Conservation (phyloP, 1,140 invertebrate genomes). For the Rhizoglyphus robini region DNA sequence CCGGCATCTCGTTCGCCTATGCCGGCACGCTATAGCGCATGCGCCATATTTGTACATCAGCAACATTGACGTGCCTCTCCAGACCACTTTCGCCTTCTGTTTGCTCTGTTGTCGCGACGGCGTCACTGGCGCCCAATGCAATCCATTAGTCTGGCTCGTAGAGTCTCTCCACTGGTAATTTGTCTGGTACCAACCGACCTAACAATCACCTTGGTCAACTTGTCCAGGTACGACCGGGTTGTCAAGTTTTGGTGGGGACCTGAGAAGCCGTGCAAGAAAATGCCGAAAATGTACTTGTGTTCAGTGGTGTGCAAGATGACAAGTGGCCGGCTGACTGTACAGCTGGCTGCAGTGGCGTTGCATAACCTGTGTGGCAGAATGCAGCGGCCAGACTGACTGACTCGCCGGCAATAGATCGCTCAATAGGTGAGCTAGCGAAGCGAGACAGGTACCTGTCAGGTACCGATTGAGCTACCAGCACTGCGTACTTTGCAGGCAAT, state of each 20-base stretch:
- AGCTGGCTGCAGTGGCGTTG: not conserved
- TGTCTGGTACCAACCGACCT: not conserved
- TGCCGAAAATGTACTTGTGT: not conserved
- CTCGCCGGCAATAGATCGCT: not conserved
- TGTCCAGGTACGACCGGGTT: not conserved
- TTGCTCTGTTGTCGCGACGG: not conserved
- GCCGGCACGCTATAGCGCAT: not conserved
- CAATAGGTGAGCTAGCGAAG: not conserved
- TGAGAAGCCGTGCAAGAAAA: not conserved
- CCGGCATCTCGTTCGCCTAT: not conserved
- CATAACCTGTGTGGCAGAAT: slow-evolving; percentile 1
- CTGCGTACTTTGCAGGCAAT: not conserved
- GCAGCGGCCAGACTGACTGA: not conserved
- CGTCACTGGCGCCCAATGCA: not conserved
- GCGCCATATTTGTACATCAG: not conserved
- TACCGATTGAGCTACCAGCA: not conserved
- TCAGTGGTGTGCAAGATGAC: too few species aligned
- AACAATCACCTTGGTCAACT: not conserved
- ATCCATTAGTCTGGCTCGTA: not conserved
- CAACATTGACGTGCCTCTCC: too few species aligned
- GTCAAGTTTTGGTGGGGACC: not conserved
- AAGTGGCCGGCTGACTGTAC: not conserved
- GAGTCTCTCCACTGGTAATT: not conserved
- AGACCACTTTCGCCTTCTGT: not conserved
- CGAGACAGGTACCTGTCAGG: not conserved